phyloP scores from a whole-genome alignment of 2,888 invertebrate genomes.

The Epirrhoe alternata region DNA sequence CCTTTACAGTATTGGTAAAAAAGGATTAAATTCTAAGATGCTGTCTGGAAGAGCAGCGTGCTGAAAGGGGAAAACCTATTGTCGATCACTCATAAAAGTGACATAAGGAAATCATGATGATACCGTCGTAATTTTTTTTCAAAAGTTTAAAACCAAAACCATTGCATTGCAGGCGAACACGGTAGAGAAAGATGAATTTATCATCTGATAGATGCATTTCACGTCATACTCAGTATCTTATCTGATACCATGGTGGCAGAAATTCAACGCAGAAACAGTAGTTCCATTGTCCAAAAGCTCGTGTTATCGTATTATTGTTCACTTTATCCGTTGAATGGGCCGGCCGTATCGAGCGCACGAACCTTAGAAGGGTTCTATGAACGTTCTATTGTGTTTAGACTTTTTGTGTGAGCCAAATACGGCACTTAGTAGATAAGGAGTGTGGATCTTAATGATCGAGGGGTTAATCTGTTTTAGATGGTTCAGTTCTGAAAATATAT shows the following conservation, averaged over 20 bases:
- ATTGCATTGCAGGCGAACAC: too few species aligned
- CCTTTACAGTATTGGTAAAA: too few species aligned
- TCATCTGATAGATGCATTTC: background rate
- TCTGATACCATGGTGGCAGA: background rate
- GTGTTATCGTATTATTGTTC: conserved; percentile 57
- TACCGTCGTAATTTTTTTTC: too few species aligned
- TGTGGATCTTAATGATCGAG: conserved; percentile 23
- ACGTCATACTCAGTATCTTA: background rate
- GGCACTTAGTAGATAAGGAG: conserved; percentile 40
- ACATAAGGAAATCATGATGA: too few species aligned
- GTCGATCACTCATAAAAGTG: too few species aligned
- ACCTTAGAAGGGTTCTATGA: conserved; percentile 54
- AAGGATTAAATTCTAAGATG: too few species aligned
- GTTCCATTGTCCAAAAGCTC: conserved; percentile 51
- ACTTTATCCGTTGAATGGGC: conserved; percentile 55
- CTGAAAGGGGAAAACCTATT: too few species aligned
- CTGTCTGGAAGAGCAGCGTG: too few species aligned
- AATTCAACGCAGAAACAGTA: conserved; percentile 15
- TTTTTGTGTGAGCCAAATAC: conserved; percentile 49
- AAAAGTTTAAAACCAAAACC: too few species aligned
- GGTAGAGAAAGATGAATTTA: background rate
- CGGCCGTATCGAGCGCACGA: conserved; percentile 55
- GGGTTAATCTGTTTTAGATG: conserved; percentile 24
- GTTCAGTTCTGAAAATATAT: background rate
- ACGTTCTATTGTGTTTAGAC: conserved; percentile 50